These are phyloP conservation scores for Collichthys lucidus DNA, from an alignment of 2,113 vertebrate species.

Conservation along the genomic window DNA sequence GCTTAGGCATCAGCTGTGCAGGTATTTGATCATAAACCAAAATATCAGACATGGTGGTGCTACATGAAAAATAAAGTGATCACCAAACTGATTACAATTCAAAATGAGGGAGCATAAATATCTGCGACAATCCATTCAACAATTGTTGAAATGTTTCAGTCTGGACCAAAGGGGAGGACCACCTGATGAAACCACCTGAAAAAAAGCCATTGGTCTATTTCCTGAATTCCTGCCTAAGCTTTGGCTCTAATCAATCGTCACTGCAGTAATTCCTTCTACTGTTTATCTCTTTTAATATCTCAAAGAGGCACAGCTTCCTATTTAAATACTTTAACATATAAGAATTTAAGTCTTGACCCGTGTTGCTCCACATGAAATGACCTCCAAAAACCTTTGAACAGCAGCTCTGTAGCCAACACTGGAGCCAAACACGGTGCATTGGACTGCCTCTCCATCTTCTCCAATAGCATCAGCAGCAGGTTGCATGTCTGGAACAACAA, in stretches of 20 bases:
- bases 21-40: background rate
- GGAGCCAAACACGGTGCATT: conserved; percentile 40
- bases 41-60: background rate
- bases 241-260: background rate
- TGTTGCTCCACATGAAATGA: conserved; percentile 37
- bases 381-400: conserved; percentile 44
- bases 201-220: background rate
- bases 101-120: background rate
- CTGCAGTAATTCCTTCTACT: conserved; percentile 17
- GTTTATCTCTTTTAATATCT: conserved; percentile 42
- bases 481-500: conserved; percentile 62
- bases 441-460: conserved; percentile 40
- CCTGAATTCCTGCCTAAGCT: conserved; percentile 19
- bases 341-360: conserved; percentile 42
- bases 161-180: background rate
- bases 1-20: background rate
- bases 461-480: conserved; percentile 59
- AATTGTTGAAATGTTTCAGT: background rate
- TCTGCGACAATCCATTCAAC: conserved; percentile 3
- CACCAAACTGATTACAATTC: background rate
- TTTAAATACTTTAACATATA: conserved; percentile 42
- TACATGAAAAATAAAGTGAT: background rate
- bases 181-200: background rate
- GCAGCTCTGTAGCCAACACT: conserved; percentile 25
- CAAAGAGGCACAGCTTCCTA: conserved; percentile 10